Percentiles rank a stretch among this genome's conserved stretches.
Conservation (phyloP, 2,888 invertebrate species). For the Patella pellucida region DNA sequence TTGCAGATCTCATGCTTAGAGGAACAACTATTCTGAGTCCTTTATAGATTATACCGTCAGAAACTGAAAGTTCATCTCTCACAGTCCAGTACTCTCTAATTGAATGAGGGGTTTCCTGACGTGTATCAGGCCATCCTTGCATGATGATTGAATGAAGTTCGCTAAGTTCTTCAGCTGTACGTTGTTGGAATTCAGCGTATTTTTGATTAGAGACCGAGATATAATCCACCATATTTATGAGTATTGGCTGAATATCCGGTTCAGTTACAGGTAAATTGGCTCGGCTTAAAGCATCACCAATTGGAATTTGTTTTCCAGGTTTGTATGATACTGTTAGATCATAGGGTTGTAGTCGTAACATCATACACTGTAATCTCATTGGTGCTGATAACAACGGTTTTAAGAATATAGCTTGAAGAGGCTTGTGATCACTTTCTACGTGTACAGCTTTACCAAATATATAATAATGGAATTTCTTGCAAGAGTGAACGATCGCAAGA, state of each 20-base stretch:
- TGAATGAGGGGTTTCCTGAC: no score
- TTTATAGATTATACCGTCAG: no score
- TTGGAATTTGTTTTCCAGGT: slow-evolving; percentile 27
- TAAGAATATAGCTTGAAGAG: slow-evolving; percentile 16
- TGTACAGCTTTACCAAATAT: no score
- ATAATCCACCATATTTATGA: slow-evolving; percentile 23
- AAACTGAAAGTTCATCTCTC: no score
- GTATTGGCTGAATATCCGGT: slow-evolving; percentile 18
- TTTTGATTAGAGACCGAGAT: slow-evolving; percentile 7
- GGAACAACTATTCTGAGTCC: no score
- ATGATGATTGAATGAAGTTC: no score
- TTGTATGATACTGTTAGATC: slow-evolving; percentile 25
- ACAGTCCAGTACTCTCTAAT: no score
- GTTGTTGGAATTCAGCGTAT: slow-evolving; percentile 13
- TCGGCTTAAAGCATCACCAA: slow-evolving; percentile 25
- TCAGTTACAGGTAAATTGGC: slow-evolving; percentile 20
- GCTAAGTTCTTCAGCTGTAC: slow-evolving; percentile 14
- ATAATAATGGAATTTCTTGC: slow-evolving; percentile 19
- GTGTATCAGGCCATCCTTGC: no score
- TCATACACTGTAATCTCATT: no score
- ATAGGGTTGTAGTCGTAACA: no score
- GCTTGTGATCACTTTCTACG: no score
- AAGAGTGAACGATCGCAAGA: slow-evolving; percentile 11
- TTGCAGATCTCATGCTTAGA: no score
- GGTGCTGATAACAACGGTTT: slow-evolving; percentile 20